Conservation (phyloP, 1,140 invertebrate genomes). For the Pararge aegeria region DNA sequence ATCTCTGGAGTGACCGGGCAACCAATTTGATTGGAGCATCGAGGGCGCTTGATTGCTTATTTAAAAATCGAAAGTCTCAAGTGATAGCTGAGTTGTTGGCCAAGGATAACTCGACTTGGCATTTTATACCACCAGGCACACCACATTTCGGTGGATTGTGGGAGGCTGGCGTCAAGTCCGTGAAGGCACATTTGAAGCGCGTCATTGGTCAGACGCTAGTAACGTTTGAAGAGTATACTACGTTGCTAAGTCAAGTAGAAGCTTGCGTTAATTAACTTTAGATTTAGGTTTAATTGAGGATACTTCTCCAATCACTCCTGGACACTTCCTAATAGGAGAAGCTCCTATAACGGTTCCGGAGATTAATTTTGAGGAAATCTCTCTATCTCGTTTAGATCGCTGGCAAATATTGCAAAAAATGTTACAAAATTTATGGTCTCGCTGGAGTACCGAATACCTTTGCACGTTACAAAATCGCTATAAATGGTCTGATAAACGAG, state of each 20-base stretch:
- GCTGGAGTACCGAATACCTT: constrained; percentile 50
- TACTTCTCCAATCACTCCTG: constrained; percentile 1
- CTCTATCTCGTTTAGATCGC: constrained; percentile 10
- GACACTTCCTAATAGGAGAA: constrained; percentile 12
- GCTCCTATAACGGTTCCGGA: constrained; percentile 16
- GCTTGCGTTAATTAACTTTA: constrained; percentile 14
- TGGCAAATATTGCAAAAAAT: constrained; percentile 34
- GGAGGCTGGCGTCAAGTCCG: constrained; percentile 2
- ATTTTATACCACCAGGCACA: constrained; percentile 9
- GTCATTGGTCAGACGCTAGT: neutral
- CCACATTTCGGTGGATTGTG: constrained; percentile 9
- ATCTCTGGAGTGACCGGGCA: constrained; percentile 12
- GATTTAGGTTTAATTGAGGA: constrained; percentile 10
- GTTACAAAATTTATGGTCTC: constrained; percentile 43
- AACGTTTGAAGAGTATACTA: constrained; percentile 9
- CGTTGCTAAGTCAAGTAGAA: constrained; percentile 14
- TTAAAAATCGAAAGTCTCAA: too few species aligned
- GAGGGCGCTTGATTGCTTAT: constrained; percentile 7
- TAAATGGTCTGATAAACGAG: constrained; percentile 37
- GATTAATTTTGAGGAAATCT: neutral
- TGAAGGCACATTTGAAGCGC: constrained; percentile 12
- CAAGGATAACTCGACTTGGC: constrained; percentile 6
- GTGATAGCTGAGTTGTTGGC: constrained; percentile 7
- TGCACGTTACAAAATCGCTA: constrained; percentile 34
- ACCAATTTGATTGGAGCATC: neutral